Base-by-base conservation (phyloP, 2,113 vertebrate genomes). In the Lepus europaeus region DNA sequence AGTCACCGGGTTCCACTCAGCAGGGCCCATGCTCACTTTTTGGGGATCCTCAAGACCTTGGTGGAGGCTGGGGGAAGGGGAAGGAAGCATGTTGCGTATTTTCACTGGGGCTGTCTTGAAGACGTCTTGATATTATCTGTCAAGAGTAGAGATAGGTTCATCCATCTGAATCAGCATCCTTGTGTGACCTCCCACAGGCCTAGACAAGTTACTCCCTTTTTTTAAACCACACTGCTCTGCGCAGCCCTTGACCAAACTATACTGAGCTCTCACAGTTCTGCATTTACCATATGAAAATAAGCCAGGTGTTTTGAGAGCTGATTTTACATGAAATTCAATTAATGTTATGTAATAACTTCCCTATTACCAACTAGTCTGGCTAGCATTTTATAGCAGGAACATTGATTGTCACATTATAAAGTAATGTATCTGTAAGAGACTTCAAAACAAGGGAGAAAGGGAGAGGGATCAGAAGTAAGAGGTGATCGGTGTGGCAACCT, bases 401-500 rank as follows among this genome's bases (percentile, higher is more conserved):
- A 45, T 53, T 63, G 66, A 78, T 83, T 73, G 84, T 74, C 51
- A 81, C 23, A 68, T 63, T 79, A n/a, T 45, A 80, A 68, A 74
- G 25, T 77, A 11, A 39, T 89, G 27, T 27, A 51, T 70, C 27
- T 56, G 12, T 7, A 70, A 81, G 14, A 84, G 31, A 91, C 23
- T 72, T n/a, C n/a, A 19, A 14, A 10, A 27, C 9, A 23, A n/a
- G 69, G 36, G 19, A 5, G 3, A 59, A 12, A 39, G 17, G 29
- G 31, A 79, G 70, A 25, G 74, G 84, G 92, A 86, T 96, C 72
- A 92, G 70, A 91, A 69, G 2, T 77, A 87, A 95, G 90, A 93
- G 31, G 79, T 96, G 97, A 91, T 91, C n/a, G 39, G 63, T 96
- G 56, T 94, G 83, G 84, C 84, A 93, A 16, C 94, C 96, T 97